These are phyloP conservation scores for Otus sunia DNA, from an alignment of 2,113 vertebrate genomes.

Conservation along the genomic window DNA sequence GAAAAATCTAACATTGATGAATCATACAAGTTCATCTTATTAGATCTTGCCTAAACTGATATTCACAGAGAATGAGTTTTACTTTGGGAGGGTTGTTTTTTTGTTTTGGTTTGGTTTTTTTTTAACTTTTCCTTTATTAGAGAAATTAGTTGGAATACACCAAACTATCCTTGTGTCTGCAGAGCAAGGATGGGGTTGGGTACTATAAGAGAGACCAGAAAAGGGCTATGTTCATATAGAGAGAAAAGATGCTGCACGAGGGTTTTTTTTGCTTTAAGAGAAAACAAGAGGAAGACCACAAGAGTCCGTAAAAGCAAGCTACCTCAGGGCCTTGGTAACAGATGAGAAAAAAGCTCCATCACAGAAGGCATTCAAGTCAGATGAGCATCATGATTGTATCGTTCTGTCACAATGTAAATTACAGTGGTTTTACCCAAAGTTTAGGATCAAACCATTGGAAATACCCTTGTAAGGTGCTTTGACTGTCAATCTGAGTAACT, in stretches of 20 bases:
- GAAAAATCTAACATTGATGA: not conserved
- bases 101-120: fast-evolving
- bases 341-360: not conserved
- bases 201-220: not conserved
- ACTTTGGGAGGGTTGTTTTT: not conserved
- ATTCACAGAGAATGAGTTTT: not conserved
- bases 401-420: fast-evolving
- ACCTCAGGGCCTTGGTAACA: not conserved
- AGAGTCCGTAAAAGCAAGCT: not conserved
- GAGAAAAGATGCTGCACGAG: not conserved
- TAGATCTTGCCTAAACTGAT: not conserved
- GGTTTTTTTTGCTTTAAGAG: not conserved
- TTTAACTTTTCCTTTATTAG: not conserved
- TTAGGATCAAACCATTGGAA: not conserved
- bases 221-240: fast-evolving
- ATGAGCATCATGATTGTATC: fast-evolving
- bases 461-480: no score
- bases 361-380: not conserved
- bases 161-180: not conserved
- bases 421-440: not conserved
- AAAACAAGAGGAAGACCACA: not conserved
- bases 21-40: not conserved
- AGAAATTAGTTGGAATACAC: not conserved
- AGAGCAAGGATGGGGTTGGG: not conserved
- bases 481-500: not conserved